Conservation (phyloP, 2,888 invertebrate species). For the Coelinius sp. region DNA sequence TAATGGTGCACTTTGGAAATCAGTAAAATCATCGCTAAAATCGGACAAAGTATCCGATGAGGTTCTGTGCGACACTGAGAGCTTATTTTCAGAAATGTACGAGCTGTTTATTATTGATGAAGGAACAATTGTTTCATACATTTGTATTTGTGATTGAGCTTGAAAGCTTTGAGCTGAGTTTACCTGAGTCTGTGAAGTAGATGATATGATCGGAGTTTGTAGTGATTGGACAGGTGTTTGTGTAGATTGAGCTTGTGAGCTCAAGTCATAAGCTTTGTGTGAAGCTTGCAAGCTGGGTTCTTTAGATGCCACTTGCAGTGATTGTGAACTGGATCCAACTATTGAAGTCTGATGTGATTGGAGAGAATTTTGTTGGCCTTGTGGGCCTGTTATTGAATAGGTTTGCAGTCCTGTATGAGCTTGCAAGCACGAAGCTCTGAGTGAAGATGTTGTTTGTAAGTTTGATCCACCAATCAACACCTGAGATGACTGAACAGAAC, state of each 20-base stretch:
- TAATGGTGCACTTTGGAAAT: conserved; percentile 70
- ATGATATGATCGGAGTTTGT: not conserved
- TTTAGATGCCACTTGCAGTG: conserved; percentile 1
- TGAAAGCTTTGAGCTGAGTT: not conserved
- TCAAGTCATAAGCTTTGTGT: not conserved
- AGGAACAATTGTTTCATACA: conserved; percentile 31
- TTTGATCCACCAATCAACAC: conserved; percentile 32
- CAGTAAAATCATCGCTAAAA: conserved; percentile 70
- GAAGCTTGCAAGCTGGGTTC: not conserved
- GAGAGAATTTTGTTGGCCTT: not conserved
- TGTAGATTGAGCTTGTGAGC: not conserved
- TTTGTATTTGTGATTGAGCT: not conserved
- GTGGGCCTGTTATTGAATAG: not conserved
- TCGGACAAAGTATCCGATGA: conserved; percentile 44
- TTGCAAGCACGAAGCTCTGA: not conserved
- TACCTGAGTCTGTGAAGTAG: not conserved
- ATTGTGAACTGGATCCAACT: not conserved
- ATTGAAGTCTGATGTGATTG: not conserved
- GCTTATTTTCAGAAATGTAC: conserved; percentile 22
- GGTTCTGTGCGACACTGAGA: not conserved
- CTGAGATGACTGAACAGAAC: conserved; percentile 32
- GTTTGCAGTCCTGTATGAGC: not conserved
- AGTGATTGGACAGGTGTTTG: not conserved
- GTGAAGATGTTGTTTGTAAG: conserved; percentile 29
- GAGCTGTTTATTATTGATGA: conserved; percentile 40